Conservation (phyloP, 2,888 invertebrate species). For the Phaedon cochleariae region DNA sequence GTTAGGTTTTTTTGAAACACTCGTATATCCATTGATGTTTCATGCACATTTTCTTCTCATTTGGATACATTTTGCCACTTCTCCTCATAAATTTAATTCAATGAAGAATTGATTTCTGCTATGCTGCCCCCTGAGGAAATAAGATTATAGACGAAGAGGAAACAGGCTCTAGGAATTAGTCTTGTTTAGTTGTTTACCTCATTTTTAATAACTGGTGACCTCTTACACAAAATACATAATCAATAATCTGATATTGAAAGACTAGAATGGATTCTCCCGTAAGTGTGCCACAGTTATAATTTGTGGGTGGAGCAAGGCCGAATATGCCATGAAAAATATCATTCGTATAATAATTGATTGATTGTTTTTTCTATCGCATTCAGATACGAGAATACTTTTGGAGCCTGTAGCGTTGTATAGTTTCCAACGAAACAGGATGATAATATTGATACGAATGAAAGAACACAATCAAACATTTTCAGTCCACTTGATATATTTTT, state of each 20-base stretch:
- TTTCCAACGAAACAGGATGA: constrained; percentile 9
- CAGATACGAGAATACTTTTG: constrained; percentile 8
- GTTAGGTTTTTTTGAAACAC: too few relatives aligned
- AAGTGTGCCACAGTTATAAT: constrained; percentile 25
- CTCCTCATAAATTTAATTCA: too few relatives aligned
- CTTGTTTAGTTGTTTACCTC: neutral
- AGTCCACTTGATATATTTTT: too few relatives aligned
- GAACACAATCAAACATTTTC: too few relatives aligned
- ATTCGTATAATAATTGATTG: constrained; percentile 21
- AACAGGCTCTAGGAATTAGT: neutral
- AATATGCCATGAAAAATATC: constrained; percentile 27
- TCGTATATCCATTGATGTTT: too few relatives aligned
- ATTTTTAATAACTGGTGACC: neutral
- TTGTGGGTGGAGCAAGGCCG: constrained; percentile 35
- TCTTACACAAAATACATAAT: neutral
- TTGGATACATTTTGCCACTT: too few relatives aligned
- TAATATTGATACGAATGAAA: too few relatives aligned
- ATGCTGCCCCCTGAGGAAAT: too few relatives aligned
- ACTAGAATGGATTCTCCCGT: constrained; percentile 28
- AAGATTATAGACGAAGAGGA: too few relatives aligned
- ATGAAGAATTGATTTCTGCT: too few relatives aligned
- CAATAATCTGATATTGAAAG: constrained; percentile 24
- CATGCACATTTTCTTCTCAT: too few relatives aligned
- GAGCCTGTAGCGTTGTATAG: constrained; percentile 7
- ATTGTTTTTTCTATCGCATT: constrained; percentile 5